Conservation (phyloP, 2,888 invertebrate species). For the Pomacea canaliculata region DNA sequence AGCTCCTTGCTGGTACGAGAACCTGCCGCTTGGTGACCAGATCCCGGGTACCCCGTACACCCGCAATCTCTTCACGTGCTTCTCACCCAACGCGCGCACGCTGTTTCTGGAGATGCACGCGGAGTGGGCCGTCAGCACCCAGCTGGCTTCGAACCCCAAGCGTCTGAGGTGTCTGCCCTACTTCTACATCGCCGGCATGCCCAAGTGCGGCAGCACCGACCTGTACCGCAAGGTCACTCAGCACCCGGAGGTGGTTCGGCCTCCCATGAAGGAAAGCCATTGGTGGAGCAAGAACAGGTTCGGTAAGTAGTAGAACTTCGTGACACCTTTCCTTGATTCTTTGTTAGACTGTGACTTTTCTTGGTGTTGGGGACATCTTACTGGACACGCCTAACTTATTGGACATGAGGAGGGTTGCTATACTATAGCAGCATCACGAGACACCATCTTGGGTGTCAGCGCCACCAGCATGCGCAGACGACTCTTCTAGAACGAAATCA, state of each 20-base stretch:
- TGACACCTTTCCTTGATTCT: neutral
- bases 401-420: too few species aligned
- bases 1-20: slow-evolving; percentile 62
- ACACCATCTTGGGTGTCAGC: neutral
- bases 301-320: slow-evolving; percentile 27
- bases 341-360: neutral
- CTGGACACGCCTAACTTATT: neutral
- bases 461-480: too few species aligned
- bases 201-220: slow-evolving; percentile 61
- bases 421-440: too few species aligned
- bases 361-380: neutral
- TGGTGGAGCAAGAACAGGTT: slow-evolving; percentile 60
- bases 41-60: slow-evolving; percentile 42
- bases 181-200: slow-evolving; percentile 74
- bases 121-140: slow-evolving; percentile 5
- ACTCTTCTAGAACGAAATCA: too few species aligned
- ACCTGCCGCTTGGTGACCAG: slow-evolving; percentile 16
- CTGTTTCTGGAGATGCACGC: slow-evolving; percentile 24
- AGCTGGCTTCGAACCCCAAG: slow-evolving; percentile 30
- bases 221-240: slow-evolving; percentile 50
- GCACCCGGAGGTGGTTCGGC: slow-evolving; percentile 52
- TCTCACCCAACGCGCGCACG: slow-evolving; percentile 36
- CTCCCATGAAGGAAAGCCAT: slow-evolving; percentile 61
- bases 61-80: slow-evolving; percentile 43
- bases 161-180: slow-evolving; percentile 82